Base-by-base conservation (phyloP, 2,888 invertebrate genomes). In the Meta bourneti region DNA sequence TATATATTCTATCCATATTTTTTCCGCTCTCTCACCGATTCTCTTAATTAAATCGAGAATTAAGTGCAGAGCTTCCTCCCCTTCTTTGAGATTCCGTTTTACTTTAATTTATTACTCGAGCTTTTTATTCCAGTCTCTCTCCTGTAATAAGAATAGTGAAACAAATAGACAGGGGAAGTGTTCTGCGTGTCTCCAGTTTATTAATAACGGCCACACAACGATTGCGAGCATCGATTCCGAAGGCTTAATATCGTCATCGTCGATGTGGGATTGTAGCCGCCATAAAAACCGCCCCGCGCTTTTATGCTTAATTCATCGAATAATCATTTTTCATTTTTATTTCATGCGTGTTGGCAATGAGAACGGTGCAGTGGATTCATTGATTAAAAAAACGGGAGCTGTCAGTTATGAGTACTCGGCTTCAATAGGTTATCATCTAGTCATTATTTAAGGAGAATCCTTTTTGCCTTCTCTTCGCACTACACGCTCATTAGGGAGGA, bases 41-140 rank as follows among this genome's bases (percentile, higher is more conserved):
- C 91, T 82, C 91, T 91, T 91, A 91, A 91, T 91, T 91, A 91
- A 91, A 91, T 91, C 52, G 87, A 83, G 87, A 91, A 87, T 87
- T 87, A 91, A 87, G 85, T 79, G 70, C 74, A 80, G 85, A 34
- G 69, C 80, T 83, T 84, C 84, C n/a, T 80, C 77, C 75, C 78
- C 70, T 70, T 83, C 34, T 72, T 70, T 85, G n/a, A 34, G 75
- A 84, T 79, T 49, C 75, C 75, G 85, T 74, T 70, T 81, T 71
- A 54, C 70, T 49, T 54, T 19, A 70, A 74, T 61, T 77, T 75
- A 72, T 81, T 75, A 20, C 74, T 34, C 34, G 48, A 9, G 75
- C 19, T 78, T 74, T 83, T 83, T 72, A 34, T 7, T n/a, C 49
- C 70, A 48, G 2, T 19, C n/a, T 70, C 20, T 61, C 48, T 54